Evolutionary conservation across 2,888 invertebrate species (phyloP).

Genomic region (Cosmorhoe ocellata): DNA sequence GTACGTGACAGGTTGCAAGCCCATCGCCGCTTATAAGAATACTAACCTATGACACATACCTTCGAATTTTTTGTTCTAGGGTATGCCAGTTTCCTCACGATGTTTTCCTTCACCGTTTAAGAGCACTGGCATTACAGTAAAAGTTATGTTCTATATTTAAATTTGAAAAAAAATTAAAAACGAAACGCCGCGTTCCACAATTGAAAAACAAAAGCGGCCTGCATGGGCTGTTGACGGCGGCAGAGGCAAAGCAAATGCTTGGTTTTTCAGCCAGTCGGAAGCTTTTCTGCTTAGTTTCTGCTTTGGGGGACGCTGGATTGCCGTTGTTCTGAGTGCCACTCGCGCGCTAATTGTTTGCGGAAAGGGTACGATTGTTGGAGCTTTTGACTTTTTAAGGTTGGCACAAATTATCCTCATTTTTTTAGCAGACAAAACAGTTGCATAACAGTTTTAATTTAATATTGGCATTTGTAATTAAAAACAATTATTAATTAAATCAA

Average conservation of each 20-base stretch:
- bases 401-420: constrained; percentile 33
- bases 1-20: too few species aligned
- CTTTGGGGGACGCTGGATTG: constrained; percentile 66
- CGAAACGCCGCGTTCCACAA: constrained; percentile 21
- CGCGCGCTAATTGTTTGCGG: constrained; percentile 79
- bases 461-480: too few species aligned
- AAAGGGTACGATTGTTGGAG: constrained; percentile 79
- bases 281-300: constrained; percentile 43
- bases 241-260: constrained; percentile 67
- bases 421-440: too few species aligned
- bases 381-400: constrained; percentile 60
- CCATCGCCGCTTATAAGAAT: too few species aligned
- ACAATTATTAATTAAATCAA: too few species aligned
- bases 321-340: constrained; percentile 75
- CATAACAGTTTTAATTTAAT: too few species aligned
- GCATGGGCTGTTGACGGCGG: constrained; percentile 59
- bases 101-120: too few species aligned
- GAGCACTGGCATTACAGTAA: too few species aligned
- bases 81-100: too few species aligned
- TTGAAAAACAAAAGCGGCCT: constrained; percentile 59
- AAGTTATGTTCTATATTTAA: background rate
- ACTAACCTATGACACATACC: too few species aligned
- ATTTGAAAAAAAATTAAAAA: constrained; percentile 8
- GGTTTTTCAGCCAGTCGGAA: constrained; percentile 69
- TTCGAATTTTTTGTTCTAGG: too few species aligned